Evolutionary conservation across 2,888 invertebrate genomes (phyloP), one percentile per base, ranked within the genome.

Genomic region (Lasioglossum pauxillum): DNA sequence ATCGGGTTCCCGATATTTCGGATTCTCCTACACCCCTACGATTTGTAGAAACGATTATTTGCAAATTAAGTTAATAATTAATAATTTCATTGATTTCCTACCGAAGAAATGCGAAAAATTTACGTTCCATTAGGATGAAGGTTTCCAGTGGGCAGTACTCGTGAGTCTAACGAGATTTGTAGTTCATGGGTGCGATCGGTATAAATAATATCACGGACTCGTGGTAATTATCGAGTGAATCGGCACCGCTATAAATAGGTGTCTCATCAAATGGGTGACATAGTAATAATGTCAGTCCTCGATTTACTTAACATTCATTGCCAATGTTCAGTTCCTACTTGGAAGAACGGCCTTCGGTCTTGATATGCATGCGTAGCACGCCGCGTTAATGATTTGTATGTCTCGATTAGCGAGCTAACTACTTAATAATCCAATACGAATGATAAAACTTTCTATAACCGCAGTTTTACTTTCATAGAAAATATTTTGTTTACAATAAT

Each of bases 341-440:
- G 80, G 78, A 82, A 74, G 74, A 60, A 49, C 72, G 88, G 31
- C 90, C 90, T 90, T 90, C 90, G 72, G 69, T 72, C n/a, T 75
- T 57, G n/a, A 49, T 78, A 81, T 87, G 79, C 38, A 86, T 85
- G 88, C 89, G n/a, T 64, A 49, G 38, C 74, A 78, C 79, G 82
- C 60, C 60, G 75, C 57, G 78, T 84, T 89, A 90, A 90, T 89
- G 89, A 85, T 75, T 80, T 38, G 75, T 67, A 44, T n/a, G 57
- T 64, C 44, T 10, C 14, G 60, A 60, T 60, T 60, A 60, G 27
- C 60, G 27, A 5, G 14, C 60, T 60, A 27, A 60, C 60, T 12
- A 14, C 14, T 27, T 27, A 27, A 60, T 60, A 53, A 53, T 27
- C 27, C n/a, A 14, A n/a, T 4, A 60, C 27, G 60, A 5, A 5